Evolutionary conservation across 2,888 invertebrate genomes (phyloP), one percentile per base, ranked within the genome.

Genomic region (Cheilosia vulpina): DNA sequence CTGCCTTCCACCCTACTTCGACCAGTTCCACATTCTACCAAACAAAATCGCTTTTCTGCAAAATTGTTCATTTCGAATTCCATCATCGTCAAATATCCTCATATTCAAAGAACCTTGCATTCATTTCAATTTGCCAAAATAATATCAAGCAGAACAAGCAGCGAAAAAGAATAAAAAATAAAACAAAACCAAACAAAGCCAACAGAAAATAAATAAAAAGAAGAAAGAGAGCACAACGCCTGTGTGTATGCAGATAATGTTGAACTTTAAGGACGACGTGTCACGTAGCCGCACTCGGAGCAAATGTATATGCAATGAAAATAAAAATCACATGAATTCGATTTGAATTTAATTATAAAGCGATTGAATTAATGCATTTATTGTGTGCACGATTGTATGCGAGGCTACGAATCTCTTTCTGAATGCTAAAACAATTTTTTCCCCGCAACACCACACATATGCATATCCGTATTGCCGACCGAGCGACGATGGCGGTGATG

Each of bases 261-360:
- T 71, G 31, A 82, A 71, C 45, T 66, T 77, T 83, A 82, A 76
- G 75, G 71, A 79, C 75, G 63, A 75, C 76, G 57, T 69, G 87
- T 87, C 88, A 88, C 88, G 88, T 87, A 88, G 78, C 68, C 77
- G 41, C 60, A 72, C 75, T 83, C 73, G 43, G 65, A 69, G 52
- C 53, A 55, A 79, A 69, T 75, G 53, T 66, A 80, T 66, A 80
- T 85, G 75, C 80, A 76, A 80, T 80, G 69, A 87, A 87, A 88
- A 88, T 88, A 87, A 88, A 88, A 88, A 88, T 87, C 88, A 82
- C 87, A 88, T 88, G 88, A 87, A 88, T 88, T 88, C 87, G 87
- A 88, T 88, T 88, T 88, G 88, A 88, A 88, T 88, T 88, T 88
- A 88, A 88, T 88, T 88, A 88, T 88, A 88, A 87, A 78, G 84